A percentile compares a stretch with the other conserved stretches of the same genome.
Conservation (phyloP, 1,140 invertebrate species). For the Drosophila kurseongensis region DNA sequence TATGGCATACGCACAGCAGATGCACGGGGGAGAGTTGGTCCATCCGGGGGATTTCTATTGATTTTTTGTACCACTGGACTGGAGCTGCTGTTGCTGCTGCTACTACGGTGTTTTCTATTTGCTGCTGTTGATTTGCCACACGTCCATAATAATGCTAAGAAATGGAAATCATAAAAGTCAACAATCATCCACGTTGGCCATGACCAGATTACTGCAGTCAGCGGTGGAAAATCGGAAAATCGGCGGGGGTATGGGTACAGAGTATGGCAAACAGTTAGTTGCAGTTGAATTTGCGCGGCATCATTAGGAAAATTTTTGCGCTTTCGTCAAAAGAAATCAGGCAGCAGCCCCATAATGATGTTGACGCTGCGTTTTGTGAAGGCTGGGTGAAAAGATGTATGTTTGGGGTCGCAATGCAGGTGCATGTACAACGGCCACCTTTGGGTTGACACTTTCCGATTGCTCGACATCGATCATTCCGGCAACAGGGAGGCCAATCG, state of each 20-base stretch:
- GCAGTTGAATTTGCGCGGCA: conserved; percentile 53
- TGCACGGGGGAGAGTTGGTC: conserved; percentile 33
- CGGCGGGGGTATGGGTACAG: conserved; percentile 4
- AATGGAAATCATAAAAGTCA: conserved; percentile 82
- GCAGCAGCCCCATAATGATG: conserved; percentile 54
- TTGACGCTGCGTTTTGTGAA: conserved; percentile 68
- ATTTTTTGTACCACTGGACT: conserved; percentile 44
- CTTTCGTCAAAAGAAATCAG: conserved; percentile 65
- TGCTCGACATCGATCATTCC: conserved; percentile 1
- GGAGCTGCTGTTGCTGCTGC: conserved; percentile 6
- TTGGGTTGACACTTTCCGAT: not conserved
- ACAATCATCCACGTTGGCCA: conserved; percentile 64
- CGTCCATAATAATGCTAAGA: conserved; percentile 74
- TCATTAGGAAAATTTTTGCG: conserved; percentile 78
- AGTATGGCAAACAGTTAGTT: conserved; percentile 34
- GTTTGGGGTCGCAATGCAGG: conserved; percentile 27
- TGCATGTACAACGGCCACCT: not conserved
- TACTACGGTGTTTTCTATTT: conserved; percentile 69
- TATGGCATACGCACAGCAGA: conserved; percentile 77
- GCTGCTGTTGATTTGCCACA: conserved; percentile 64
- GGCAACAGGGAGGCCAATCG: conserved; percentile 13
- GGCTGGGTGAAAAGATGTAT: conserved; percentile 62
- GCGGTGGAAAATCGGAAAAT: conserved; percentile 22
- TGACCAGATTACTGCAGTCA: conserved; percentile 60
- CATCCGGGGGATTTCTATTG: conserved; percentile 69